A percentile compares a stretch with the other conserved stretches of the same genome.
Evolutionary conservation across 2,113 vertebrate genomes (phyloP).

Genomic region (Danionella cerebrum): DNA sequence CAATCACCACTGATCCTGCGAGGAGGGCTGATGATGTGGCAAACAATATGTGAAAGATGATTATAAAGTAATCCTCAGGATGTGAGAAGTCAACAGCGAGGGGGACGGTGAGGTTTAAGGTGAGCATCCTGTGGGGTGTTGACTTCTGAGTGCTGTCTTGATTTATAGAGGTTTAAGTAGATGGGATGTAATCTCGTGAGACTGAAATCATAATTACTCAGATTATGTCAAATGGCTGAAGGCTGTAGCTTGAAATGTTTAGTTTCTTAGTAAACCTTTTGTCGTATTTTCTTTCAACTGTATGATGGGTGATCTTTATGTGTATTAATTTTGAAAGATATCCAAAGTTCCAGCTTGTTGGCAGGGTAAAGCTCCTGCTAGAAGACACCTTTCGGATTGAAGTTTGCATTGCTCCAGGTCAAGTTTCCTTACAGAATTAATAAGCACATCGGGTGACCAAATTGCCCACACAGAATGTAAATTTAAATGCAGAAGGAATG

Average conservation of each 20-base stretch:
- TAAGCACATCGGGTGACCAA: too few relatives aligned
- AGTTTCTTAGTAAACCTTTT: too few relatives aligned
- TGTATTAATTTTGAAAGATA: too few relatives aligned
- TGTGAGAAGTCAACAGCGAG: conserved; percentile 55
- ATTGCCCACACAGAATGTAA: too few relatives aligned
- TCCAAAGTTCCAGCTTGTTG: too few relatives aligned
- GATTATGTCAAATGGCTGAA: neutral
- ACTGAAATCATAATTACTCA: neutral
- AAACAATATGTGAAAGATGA: conserved; percentile 59
- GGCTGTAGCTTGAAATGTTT: neutral
- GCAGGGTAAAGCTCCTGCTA: too few relatives aligned
- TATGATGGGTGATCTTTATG: too few relatives aligned
- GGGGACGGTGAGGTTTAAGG: conserved; percentile 47
- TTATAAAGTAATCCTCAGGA: conserved; percentile 53
- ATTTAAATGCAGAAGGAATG: too few relatives aligned
- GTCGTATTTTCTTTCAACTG: too few relatives aligned
- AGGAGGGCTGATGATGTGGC: conserved; percentile 52
- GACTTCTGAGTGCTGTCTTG: neutral
- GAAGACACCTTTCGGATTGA: too few relatives aligned
- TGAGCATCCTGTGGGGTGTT: neutral
- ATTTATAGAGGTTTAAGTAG: neutral
- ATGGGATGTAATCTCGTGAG: neutral
- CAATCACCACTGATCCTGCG: conserved; percentile 55
- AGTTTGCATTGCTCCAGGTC: too few relatives aligned
- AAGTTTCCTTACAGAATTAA: too few relatives aligned